Conservation (phyloP, 92 coral and sea anemone genomes). For the Porites cylindrica region DNA sequence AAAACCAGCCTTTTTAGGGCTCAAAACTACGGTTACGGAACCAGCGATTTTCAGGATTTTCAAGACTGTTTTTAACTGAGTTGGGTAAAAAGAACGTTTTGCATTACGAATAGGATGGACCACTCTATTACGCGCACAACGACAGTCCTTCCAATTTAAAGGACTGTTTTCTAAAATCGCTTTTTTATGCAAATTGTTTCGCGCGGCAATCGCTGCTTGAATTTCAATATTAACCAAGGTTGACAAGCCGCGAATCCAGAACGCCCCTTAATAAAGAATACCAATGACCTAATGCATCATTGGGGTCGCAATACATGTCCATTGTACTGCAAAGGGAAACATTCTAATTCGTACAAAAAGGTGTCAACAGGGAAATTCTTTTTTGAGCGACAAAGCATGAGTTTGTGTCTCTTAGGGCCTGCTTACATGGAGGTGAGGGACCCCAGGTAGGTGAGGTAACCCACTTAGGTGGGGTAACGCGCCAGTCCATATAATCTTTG, state of each 20-base stretch:
- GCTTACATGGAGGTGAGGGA: background rate
- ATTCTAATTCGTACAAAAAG: background rate
- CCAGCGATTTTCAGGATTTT: constrained; percentile 37
- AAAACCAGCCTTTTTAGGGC: no score
- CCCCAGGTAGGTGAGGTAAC: no score
- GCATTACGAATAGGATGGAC: constrained; percentile 31
- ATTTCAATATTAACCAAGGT: constrained; percentile 38
- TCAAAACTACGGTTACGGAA: no score
- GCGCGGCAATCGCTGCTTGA: constrained; percentile 24
- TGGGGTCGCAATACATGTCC: constrained; percentile 10
- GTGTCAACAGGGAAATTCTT: no score
- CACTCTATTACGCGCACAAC: constrained; percentile 45
- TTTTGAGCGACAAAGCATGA: constrained; percentile 9
- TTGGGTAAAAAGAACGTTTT: background rate
- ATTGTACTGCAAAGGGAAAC: background rate
- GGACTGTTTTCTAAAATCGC: background rate
- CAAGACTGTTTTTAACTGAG: constrained; percentile 48
- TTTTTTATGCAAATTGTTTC: constrained; percentile 30
- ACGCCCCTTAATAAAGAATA: constrained; percentile 31
- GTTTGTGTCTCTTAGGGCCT: background rate
- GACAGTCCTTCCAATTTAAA: background rate
- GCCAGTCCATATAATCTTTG: no score
- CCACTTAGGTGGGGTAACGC: no score
- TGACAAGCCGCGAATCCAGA: constrained; percentile 25
- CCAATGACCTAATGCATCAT: constrained; percentile 43